phyloP scores from a whole-genome alignment of 2,113 vertebrate genomes.

The Grammomys dolichurus region DNA sequence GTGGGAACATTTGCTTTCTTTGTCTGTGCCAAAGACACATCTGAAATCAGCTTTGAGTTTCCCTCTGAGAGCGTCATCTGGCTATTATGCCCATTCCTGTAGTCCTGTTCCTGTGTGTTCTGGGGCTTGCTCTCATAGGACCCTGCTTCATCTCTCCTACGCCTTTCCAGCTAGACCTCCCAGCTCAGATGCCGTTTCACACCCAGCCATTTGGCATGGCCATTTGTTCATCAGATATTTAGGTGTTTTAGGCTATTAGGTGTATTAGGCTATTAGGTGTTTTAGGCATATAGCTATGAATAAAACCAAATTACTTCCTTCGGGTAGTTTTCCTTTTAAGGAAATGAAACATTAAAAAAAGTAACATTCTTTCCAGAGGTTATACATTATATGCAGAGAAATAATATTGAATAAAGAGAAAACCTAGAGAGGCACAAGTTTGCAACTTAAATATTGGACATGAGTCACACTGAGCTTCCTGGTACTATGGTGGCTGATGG shows the following conservation, averaged over 20 bases:
- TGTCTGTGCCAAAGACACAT: background rate
- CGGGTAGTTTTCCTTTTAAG: background rate
- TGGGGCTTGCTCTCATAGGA: background rate
- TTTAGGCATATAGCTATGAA: background rate
- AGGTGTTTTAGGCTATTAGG: background rate
- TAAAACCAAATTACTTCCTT: background rate
- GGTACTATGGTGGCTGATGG: background rate
- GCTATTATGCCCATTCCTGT: rapidly evolving
- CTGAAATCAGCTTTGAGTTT: background rate
- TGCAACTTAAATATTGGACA: background rate
- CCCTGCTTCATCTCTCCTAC: background rate
- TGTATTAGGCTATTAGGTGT: background rate
- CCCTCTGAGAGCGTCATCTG: background rate
- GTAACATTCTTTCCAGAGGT: background rate
- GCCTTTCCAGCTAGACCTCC: background rate
- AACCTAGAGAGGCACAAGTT: background rate
- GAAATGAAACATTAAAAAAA: background rate
- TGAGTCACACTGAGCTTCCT: background rate
- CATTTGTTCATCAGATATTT: background rate
- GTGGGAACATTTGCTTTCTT: background rate
- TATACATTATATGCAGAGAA: background rate
- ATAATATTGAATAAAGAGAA: background rate
- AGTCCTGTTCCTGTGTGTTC: background rate
- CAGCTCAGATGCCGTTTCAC: background rate
- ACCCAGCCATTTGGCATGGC: background rate